Conservation (phyloP, 2,888 invertebrate genomes). For the Ypsolopha sequella region DNA sequence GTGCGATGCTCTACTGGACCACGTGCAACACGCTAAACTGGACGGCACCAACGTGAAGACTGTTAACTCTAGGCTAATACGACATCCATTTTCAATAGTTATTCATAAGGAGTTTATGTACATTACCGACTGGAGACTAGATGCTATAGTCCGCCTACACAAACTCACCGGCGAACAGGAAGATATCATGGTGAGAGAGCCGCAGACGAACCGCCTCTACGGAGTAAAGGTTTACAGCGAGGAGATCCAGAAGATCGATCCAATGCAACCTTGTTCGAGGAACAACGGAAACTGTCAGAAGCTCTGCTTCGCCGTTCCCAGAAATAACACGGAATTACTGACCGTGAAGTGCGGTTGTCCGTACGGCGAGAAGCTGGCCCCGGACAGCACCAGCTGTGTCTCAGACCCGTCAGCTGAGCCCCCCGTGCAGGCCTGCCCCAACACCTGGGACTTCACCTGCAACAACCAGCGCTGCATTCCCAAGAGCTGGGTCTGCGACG, state of each 20-base stretch:
- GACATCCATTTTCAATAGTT: slow-evolving; percentile 93
- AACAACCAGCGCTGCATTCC: slow-evolving; percentile 93
- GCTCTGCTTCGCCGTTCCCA: slow-evolving; percentile 92
- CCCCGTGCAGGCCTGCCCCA: slow-evolving; percentile 89
- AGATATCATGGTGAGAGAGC: slow-evolving; percentile 87
- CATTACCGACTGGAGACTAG: slow-evolving; percentile 96
- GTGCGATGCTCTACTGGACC: slow-evolving; percentile 97
- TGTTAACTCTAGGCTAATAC: slow-evolving; percentile 86
- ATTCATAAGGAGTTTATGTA: slow-evolving; percentile 93
- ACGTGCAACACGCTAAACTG: slow-evolving; percentile 93
- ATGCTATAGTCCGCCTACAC: slow-evolving; percentile 91
- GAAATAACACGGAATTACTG: slow-evolving; percentile 67
- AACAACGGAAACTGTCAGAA: slow-evolving; percentile 95
- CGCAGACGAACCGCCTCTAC: slow-evolving; percentile 90
- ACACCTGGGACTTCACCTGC: slow-evolving; percentile 94
- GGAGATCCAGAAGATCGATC: slow-evolving; percentile 77
- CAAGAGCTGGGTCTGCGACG: slow-evolving; percentile 96
- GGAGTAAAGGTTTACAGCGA: slow-evolving; percentile 92
- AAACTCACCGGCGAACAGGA: slow-evolving; percentile 92
- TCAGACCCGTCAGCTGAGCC: slow-evolving; percentile 89
- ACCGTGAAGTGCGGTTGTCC: slow-evolving; percentile 90
- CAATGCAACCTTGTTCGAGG: slow-evolving; percentile 84
- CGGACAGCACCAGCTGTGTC: slow-evolving; percentile 79
- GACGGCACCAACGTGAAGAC: slow-evolving; percentile 94
- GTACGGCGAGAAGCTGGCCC: slow-evolving; percentile 86